phyloP scores from a whole-genome alignment of 2,888 invertebrate species.

The Zaprionus obscuricornis region DNA sequence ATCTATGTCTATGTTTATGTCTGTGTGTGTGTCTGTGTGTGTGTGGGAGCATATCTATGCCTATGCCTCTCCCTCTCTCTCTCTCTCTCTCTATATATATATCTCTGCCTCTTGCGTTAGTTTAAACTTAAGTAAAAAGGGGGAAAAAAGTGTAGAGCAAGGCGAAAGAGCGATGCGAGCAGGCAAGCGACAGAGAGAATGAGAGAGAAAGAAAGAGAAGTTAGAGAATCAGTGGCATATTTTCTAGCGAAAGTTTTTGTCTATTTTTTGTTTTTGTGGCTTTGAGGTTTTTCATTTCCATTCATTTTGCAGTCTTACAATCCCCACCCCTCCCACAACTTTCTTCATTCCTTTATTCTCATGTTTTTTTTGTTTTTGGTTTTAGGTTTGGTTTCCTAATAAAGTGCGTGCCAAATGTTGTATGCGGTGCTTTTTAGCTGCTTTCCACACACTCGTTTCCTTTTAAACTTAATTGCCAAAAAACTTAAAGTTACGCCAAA shows the following conservation, averaged over 20 bases:
- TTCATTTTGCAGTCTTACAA: no score
- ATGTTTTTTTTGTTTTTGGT: constrained; percentile 17
- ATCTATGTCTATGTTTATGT: constrained; percentile 11
- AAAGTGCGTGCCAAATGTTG: constrained; percentile 60
- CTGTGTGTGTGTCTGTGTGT: constrained; percentile 3
- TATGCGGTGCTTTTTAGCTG: constrained; percentile 33
- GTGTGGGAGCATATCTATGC: no score
- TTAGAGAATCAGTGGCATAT: no score
- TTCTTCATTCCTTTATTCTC: constrained; percentile 9
- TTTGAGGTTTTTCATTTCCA: constrained; percentile 62
- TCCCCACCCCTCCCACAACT: no score
- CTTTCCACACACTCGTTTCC: no score
- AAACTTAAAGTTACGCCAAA: constrained; percentile 45
- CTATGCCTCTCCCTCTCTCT: no score
- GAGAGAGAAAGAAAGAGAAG: no score
- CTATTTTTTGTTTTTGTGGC: no score
- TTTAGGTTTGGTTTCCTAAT: constrained; percentile 49
- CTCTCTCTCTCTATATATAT: no score
- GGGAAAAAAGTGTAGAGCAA: neutral
- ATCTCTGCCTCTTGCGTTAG: constrained; percentile 57
- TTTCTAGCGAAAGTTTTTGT: constrained; percentile 19
- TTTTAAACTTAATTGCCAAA: constrained; percentile 62
- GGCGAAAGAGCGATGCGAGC: neutral
- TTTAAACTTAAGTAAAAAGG: constrained; percentile 55
- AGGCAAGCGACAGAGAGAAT: no score